phyloP scores from a whole-genome alignment of 2,888 invertebrate species.

The Sylvicola cinctus region DNA sequence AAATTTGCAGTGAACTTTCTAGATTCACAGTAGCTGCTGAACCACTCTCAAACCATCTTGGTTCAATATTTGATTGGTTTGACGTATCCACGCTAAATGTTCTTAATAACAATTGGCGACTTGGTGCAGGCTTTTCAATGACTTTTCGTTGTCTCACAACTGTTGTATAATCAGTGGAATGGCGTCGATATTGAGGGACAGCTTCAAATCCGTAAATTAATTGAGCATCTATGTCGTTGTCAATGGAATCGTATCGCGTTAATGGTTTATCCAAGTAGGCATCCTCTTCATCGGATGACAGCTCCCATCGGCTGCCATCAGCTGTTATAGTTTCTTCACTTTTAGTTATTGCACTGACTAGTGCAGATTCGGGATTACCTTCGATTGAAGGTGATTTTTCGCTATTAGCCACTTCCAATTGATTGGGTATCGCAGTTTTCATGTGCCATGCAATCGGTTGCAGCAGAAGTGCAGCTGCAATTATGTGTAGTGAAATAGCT shows the following conservation, averaged over 20 bases:
- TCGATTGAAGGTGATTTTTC: too few relatives aligned
- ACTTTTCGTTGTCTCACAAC: too few relatives aligned
- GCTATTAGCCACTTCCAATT: too few relatives aligned
- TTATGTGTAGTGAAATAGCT: constrained; percentile 36
- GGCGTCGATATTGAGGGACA: constrained; percentile 11
- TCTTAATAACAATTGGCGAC: too few relatives aligned
- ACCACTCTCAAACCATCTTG: constrained; percentile 33
- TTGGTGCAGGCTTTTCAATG: too few relatives aligned
- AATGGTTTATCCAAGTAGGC: constrained; percentile 10
- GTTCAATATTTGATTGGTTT: too few relatives aligned
- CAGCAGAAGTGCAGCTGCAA: constrained; percentile 35
- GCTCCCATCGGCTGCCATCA: neutral
- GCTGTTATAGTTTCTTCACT: too few relatives aligned
- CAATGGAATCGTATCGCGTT: constrained; percentile 7
- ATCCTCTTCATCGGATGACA: constrained; percentile 9
- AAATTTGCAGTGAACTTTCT: constrained; percentile 37
- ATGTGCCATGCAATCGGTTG: constrained; percentile 49
- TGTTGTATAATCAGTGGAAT: too few relatives aligned
- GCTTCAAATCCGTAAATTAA: constrained; percentile 19
- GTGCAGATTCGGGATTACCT: too few relatives aligned
- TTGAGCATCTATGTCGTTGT: constrained; percentile 15
- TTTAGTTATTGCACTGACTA: too few relatives aligned
- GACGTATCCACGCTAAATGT: too few relatives aligned
- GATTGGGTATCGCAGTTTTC: too few relatives aligned
- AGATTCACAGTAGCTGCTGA: constrained; percentile 31